Evolutionary conservation across 1,140 invertebrate species (phyloP), one percentile per base, ranked within the genome.

Genomic region (Antheraea pernyi): DNA sequence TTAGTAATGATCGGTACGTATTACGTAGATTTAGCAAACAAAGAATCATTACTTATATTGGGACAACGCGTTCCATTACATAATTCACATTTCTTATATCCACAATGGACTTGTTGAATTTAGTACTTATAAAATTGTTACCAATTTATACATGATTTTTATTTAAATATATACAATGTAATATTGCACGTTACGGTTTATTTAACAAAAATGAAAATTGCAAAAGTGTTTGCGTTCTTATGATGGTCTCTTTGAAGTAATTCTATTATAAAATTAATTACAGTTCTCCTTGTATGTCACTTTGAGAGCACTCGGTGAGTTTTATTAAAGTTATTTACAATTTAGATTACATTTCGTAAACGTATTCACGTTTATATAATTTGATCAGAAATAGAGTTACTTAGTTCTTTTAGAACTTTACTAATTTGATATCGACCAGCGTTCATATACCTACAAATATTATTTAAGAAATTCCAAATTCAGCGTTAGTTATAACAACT

Each of bases 181-280:
- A 30, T 30, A 30, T 42, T 70, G 65, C 65, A 60, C 59, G 67
- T 72, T 53, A 62, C 53, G 70, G 65, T 65, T 69, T 60, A 65
- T 69, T 67, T 61, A 69, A 63, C 67, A 30, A 71, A 48, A 74
- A 63, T 69, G 67, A 67, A 69, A 74, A 71, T 62, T 63, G 73
- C 22, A 30, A 30, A 30, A 30, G 22, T 71, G 70, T 66, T 71
- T 71, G 59, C 62, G 46, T 62, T 61, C 46, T 9, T 39, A 65
- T 19, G 63, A 73, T 39, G 58, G 67, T 61, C 60, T 19, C 42
- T 68, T 69, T 69, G 59, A 68, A 22, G 66, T 58, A 60, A 46
- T 7, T 59, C 18, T 3, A 71, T 71, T 71, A 71, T 58, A 53
- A 71, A 71, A 30, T 37, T 62, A 67, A 71, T 67, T 62, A 18